Evolutionary conservation across 1,140 invertebrate species (phyloP).

Genomic region (Lasioglossum baleicum): DNA sequence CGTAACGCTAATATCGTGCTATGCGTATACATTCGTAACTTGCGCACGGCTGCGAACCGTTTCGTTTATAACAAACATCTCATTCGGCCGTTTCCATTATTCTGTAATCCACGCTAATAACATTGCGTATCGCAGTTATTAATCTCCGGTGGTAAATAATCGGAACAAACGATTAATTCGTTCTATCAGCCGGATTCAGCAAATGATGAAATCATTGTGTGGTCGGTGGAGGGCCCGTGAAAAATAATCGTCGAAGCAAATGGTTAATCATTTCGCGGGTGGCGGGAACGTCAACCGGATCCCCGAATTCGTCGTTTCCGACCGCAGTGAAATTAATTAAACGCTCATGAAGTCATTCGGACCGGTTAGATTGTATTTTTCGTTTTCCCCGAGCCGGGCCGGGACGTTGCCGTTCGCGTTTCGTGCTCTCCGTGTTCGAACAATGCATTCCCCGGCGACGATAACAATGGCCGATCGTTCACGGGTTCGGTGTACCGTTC

Average conservation of each 20-base stretch:
- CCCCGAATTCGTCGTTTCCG: not conserved
- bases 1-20: too few species aligned
- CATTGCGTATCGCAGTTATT: too few species aligned
- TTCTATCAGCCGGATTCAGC: not conserved
- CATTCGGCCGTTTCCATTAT: too few species aligned
- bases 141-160: too few species aligned
- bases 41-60: too few species aligned
- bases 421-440: not conserved
- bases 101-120: too few species aligned
- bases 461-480: slow-evolving; percentile 49
- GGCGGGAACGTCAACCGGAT: not conserved
- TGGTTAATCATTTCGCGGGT: not conserved
- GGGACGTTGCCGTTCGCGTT: too few species aligned
- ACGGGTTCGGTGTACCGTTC: slow-evolving; percentile 35
- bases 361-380: slow-evolving; percentile 35
- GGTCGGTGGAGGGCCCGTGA: not conserved
- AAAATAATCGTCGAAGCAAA: not conserved
- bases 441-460: slow-evolving; percentile 26
- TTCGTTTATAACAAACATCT: too few species aligned
- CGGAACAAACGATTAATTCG: not conserved
- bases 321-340: slow-evolving; percentile 32
- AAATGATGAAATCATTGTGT: not conserved
- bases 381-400: not conserved
- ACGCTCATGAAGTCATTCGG: slow-evolving; percentile 30
- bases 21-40: too few species aligned